These are phyloP conservation scores for Tetrapedia diversipes DNA, from an alignment of 2,888 invertebrate species.

Conservation along the genomic window DNA sequence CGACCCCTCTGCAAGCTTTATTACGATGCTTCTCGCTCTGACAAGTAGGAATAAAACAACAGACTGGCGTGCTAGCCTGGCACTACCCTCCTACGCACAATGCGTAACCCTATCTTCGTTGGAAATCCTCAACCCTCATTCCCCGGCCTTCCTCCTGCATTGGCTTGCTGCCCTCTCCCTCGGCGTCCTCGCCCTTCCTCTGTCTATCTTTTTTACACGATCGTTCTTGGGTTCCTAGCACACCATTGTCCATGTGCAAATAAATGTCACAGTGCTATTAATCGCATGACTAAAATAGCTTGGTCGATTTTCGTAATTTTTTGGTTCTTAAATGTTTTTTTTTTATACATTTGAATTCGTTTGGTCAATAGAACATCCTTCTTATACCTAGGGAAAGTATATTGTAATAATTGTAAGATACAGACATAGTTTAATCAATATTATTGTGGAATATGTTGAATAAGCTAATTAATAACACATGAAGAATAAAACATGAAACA, in stretches of 20 bases:
- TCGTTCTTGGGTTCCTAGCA: conserved; percentile 4
- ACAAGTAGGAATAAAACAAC: conserved; percentile 67
- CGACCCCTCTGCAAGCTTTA: conserved; percentile 57
- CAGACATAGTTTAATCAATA: too few species aligned
- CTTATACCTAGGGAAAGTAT: too few species aligned
- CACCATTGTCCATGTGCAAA: conserved; percentile 10
- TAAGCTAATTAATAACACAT: too few species aligned
- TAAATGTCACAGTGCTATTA: conserved; percentile 3
- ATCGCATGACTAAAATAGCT: neutral
- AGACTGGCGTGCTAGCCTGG: conserved; percentile 41
- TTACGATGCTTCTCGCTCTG: conserved; percentile 63
- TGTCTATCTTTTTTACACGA: conserved; percentile 38
- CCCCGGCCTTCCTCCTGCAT: conserved; percentile 51
- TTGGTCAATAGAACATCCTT: too few species aligned
- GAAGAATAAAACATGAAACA: too few species aligned
- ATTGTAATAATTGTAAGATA: too few species aligned
- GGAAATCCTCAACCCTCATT: conserved; percentile 59
- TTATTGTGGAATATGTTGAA: too few species aligned
- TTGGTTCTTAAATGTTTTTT: too few species aligned
- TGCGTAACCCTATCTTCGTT: conserved; percentile 71
- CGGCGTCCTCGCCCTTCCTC: conserved; percentile 29
- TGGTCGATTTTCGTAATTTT: too few species aligned
- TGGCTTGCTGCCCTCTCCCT: conserved; percentile 32
- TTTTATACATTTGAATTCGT: too few species aligned
- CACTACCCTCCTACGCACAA: conserved; percentile 69